Evolutionary conservation across 2,113 vertebrate genomes (phyloP).

Genomic region (Tautogolabrus adspersus): DNA sequence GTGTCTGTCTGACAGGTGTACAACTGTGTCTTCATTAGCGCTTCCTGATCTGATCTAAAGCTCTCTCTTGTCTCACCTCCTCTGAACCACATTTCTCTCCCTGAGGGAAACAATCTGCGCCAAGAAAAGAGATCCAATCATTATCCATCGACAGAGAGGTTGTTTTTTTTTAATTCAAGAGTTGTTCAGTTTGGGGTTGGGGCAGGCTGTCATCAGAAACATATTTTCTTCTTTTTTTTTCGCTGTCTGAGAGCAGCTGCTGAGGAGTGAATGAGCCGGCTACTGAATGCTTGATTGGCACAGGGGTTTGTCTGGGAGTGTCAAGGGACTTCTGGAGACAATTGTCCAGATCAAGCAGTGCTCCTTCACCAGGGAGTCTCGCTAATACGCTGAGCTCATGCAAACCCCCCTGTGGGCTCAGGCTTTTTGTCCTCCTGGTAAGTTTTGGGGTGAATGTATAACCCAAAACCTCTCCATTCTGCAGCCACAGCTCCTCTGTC

Average conservation of each 20-base stretch:
- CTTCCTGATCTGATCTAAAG: constrained; percentile 11
- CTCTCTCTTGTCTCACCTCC: constrained; percentile 29
- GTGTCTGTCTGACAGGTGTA: constrained; percentile 18
- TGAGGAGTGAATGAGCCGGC: constrained; percentile 61
- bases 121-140: constrained; percentile 44
- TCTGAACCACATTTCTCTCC: constrained; percentile 19
- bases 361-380: constrained; percentile 52
- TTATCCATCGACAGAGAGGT: constrained; percentile 21
- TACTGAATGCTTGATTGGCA: constrained; percentile 79
- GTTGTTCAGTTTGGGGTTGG: constrained; percentile 15
- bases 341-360: constrained; percentile 69
- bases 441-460: constrained; percentile 52
- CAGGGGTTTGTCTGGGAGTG: constrained; percentile 69
- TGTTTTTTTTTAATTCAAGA: constrained; percentile 17
- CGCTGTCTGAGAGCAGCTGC: constrained; percentile 71
- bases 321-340: constrained; percentile 71
- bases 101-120: constrained; percentile 26
- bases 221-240: constrained; percentile 59
- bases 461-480: constrained; percentile 31
- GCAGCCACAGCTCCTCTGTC: constrained; percentile 25
- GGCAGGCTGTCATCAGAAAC: constrained; percentile 56
- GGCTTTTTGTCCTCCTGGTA: constrained; percentile 59
- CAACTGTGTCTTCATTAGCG: constrained; percentile 42
- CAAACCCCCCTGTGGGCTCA: background rate
- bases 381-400: constrained; percentile 39